These are phyloP conservation scores for Eurystomus glaucurus DNA, from an alignment of 2,797 vertebrate species.

Conservation along the genomic window DNA sequence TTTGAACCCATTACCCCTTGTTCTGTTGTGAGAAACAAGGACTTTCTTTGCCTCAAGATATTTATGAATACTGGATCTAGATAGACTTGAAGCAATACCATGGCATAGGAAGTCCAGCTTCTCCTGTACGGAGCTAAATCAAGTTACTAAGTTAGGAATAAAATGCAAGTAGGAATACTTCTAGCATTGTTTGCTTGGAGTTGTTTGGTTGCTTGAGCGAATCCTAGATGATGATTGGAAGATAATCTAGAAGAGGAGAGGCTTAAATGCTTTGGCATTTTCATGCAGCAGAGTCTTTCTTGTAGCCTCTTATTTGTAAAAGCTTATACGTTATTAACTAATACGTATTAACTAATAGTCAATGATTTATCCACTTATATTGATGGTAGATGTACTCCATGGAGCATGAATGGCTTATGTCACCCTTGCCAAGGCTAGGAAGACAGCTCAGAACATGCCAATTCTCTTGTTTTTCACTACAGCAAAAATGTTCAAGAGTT, in stretches of 20 bases:
- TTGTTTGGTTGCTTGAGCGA: neutral
- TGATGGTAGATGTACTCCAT: neutral
- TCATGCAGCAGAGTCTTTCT: neutral
- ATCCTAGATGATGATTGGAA: neutral
- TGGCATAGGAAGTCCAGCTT: fast-evolving
- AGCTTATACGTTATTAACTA: neutral
- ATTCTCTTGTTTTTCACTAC: neutral
- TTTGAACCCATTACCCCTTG: no score
- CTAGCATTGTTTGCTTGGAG: neutral
- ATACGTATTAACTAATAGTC: neutral
- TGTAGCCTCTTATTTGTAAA: neutral
- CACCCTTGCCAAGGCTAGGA: neutral
- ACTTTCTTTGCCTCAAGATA: neutral
- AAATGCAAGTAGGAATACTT: neutral
- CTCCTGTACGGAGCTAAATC: neutral
- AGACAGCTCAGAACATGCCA: neutral
- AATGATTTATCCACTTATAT: neutral
- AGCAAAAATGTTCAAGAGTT: neutral
- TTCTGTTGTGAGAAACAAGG: neutral
- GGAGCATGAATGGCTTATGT: neutral
- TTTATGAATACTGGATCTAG: neutral
- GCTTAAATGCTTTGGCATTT: neutral
- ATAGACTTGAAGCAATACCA: neutral
- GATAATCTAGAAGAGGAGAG: neutral
- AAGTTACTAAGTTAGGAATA: neutral